phyloP scores from a whole-genome alignment of 2,888 invertebrate species.

The Galerucella nymphaeae region DNA sequence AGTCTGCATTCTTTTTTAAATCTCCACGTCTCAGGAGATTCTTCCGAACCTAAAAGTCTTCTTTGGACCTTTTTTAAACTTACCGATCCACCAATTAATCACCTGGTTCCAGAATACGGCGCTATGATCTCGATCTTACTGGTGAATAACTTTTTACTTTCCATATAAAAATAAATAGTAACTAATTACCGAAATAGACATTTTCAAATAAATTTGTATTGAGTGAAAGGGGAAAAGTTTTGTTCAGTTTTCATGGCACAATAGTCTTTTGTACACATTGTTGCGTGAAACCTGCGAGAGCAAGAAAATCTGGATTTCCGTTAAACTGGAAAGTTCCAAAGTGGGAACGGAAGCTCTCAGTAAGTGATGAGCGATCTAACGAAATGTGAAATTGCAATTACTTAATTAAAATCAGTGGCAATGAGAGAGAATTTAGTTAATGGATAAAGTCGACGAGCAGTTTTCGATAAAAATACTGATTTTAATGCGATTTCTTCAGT shows the following conservation, averaged over 20 bases:
- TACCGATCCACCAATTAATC: too few relatives aligned
- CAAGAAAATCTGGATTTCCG: constrained; percentile 37
- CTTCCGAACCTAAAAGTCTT: too few relatives aligned
- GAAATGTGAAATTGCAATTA: constrained; percentile 60
- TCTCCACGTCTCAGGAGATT: too few relatives aligned
- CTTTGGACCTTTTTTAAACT: too few relatives aligned
- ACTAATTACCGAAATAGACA: not conserved
- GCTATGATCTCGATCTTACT: too few relatives aligned
- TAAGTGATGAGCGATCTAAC: constrained; percentile 53
- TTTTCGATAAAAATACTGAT: constrained; percentile 22
- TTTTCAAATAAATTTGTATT: not conserved
- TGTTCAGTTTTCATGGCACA: not conserved
- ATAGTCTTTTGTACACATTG: not conserved
- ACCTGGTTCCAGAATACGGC: too few relatives aligned
- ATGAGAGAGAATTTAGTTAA: constrained; percentile 59
- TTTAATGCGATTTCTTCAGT: constrained; percentile 23
- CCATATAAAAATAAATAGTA: not conserved
- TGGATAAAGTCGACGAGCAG: constrained; percentile 47
- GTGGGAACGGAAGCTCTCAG: constrained; percentile 47
- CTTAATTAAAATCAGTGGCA: constrained; percentile 59
- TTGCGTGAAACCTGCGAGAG: constrained; percentile 18
- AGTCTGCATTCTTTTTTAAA: too few relatives aligned
- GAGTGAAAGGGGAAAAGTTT: not conserved
- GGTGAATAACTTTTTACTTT: too few relatives aligned
- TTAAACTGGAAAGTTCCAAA: constrained; percentile 46